Evolutionary conservation across 1,140 invertebrate species (phyloP).

Genomic region (Trichomalopsis sarcophagae): DNA sequence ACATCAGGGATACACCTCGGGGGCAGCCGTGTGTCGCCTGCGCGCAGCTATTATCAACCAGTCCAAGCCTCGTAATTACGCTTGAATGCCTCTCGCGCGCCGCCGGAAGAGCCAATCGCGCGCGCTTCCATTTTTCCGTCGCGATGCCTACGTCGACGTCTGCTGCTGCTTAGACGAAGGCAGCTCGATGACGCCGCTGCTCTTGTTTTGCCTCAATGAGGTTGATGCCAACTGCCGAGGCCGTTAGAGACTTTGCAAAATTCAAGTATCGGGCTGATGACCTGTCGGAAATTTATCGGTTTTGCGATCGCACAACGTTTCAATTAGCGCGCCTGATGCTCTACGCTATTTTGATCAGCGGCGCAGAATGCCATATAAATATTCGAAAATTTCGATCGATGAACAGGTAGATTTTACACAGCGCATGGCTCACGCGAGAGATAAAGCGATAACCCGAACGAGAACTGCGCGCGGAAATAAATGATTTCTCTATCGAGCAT

Average conservation of each 20-base stretch:
- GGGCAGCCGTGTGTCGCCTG: not conserved
- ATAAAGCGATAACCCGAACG: not conserved
- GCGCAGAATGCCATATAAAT: not conserved
- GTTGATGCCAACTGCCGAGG: too few relatives aligned
- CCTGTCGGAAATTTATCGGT: too few relatives aligned
- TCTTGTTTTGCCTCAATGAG: too few relatives aligned
- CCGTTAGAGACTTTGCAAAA: too few relatives aligned
- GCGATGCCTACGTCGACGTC: not conserved
- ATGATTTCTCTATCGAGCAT: not conserved
- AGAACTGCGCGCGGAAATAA: not conserved
- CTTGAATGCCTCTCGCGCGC: not conserved
- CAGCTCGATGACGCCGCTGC: not conserved
- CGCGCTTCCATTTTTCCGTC: not conserved
- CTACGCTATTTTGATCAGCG: not conserved
- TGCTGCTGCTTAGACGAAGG: too few relatives aligned
- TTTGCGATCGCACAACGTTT: too few relatives aligned
- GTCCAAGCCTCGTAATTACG: slow-evolving; percentile 26
- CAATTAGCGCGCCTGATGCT: too few relatives aligned
- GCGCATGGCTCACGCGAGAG: not conserved
- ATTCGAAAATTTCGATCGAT: not conserved
- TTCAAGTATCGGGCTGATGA: too few relatives aligned
- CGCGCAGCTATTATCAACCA: slow-evolving; percentile 1
- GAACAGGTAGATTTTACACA: not conserved
- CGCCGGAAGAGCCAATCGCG: slow-evolving; percentile 24
- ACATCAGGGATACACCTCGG: not conserved